These are phyloP conservation scores for Lota lota DNA, from an alignment of 2,113 vertebrate species.

Conservation along the genomic window DNA sequence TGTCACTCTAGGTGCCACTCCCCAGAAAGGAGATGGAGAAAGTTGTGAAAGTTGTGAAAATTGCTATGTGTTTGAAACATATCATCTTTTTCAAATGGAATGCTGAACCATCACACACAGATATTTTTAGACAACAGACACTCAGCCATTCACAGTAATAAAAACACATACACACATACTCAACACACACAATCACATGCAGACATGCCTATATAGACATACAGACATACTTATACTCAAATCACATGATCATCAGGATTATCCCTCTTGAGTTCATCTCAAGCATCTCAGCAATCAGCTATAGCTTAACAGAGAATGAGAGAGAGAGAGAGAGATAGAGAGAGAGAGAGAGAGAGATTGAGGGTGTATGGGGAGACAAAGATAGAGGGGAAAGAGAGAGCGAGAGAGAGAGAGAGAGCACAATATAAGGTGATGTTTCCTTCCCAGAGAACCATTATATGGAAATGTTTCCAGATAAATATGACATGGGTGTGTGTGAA, in stretches of 20 bases:
- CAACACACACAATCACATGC: not conserved
- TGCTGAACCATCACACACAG: constrained; percentile 1
- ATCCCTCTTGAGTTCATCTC: constrained; percentile 48
- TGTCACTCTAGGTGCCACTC: too few relatives aligned
- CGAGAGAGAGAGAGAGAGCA: too few relatives aligned
- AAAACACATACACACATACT: not conserved
- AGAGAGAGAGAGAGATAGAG: constrained; percentile 6
- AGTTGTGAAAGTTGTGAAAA: too few relatives aligned
- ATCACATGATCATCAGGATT: constrained; percentile 62
- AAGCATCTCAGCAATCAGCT: constrained; percentile 52
- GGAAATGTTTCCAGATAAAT: constrained; percentile 36
- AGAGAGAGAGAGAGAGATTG: too few relatives aligned
- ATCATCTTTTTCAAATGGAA: too few relatives aligned
- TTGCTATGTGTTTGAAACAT: too few relatives aligned
- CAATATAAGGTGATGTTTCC: not conserved
- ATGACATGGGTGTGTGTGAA: constrained; percentile 13
- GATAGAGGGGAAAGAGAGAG: too few relatives aligned
- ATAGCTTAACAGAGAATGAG: constrained; percentile 40
- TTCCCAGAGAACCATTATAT: constrained; percentile 43
- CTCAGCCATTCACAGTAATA: not conserved
- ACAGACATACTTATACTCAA: constrained; percentile 3
- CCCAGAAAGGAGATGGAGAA: too few relatives aligned
- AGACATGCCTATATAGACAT: not conserved
- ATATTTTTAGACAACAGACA: not conserved
- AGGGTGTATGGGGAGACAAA: too few relatives aligned